These are phyloP conservation scores for Crossoptilon crossoptilon DNA, from an alignment of 2,797 vertebrate genomes.

Conservation along the genomic window DNA sequence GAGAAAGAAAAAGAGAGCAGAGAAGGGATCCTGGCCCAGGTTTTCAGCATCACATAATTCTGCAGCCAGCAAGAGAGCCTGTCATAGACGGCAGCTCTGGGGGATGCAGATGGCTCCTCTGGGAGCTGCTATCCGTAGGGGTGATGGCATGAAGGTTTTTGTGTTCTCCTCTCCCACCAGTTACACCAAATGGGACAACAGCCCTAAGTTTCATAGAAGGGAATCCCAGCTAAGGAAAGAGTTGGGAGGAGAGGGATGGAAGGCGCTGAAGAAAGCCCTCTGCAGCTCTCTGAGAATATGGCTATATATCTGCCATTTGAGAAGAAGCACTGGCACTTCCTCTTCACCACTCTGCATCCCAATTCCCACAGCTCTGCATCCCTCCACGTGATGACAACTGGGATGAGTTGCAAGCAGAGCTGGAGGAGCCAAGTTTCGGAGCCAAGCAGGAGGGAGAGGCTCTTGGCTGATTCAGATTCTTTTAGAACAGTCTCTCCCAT, in stretches of 20 bases:
- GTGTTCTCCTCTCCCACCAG: background rate
- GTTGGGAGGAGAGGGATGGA: fast-evolving
- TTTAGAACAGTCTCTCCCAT: constrained; percentile 1
- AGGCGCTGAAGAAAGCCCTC: background rate
- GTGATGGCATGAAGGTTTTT: background rate
- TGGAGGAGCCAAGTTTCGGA: constrained; percentile 24
- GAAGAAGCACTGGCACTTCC: background rate
- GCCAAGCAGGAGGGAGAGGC: constrained; percentile 42
- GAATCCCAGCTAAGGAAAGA: background rate
- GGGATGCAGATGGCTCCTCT: background rate
- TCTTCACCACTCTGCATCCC: background rate
- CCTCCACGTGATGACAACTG: background rate
- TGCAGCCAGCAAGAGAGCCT: background rate
- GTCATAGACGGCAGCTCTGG: background rate
- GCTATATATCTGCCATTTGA: background rate
- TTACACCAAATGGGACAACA: background rate
- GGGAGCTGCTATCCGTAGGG: background rate
- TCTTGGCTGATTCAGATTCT: background rate
- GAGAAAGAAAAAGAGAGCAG: background rate
- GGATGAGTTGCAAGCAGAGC: background rate
- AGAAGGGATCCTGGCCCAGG: background rate
- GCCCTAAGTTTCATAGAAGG: background rate
- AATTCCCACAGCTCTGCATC: background rate
- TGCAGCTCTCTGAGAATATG: background rate
- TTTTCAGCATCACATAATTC: background rate